Evolutionary conservation across 2,797 vertebrate species (phyloP), one percentile per base, ranked within the genome.

Genomic region (Telmatherina bonti): DNA sequence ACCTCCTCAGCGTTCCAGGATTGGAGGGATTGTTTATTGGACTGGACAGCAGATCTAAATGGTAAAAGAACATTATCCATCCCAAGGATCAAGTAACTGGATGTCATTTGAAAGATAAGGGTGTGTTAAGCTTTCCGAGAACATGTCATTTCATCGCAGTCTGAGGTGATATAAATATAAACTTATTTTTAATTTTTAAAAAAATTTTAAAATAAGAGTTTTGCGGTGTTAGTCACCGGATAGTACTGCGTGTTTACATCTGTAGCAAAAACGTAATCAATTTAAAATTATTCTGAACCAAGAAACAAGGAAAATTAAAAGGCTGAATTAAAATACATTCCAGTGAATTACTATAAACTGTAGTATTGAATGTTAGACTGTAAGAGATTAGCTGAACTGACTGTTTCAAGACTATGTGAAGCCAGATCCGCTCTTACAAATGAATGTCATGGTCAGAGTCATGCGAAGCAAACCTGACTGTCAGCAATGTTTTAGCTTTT

Each of bases 1-100:
- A 89, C 91, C 57, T 92, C 95, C 8, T 95, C 95, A 45, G 61
- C 72, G 4, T 94, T 95, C 92, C 90, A 93, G 61, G 93, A 94
- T 7, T 91, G 90, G 18, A 90, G 78, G 75, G 91, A 92, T 62
- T 81, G 79, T 68, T 91, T 90, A 82, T 88, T 93, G 58, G 92
- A 92, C 65, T 76, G 86, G 22, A 58, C 51, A n/a, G 72, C 24
- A 11, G 93, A 94, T 30, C 94, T 93, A 75, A 69, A 74, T 20
- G 0, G 75, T 1, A 13, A 29, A 60, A 36, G 70, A 9, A 56
- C 11, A 61, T 53, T 15, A 67, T 53, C 3, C 7, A 45, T 8
- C 9, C 60, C 27, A 57, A 7, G 22, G 45, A 64, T 11, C 4
- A 68, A 54, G 20, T 58, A 26, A 18, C 27, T 3, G 2, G 3